Base-by-base conservation (phyloP, 2,888 invertebrate genomes). In the Diaphora mendica region DNA sequence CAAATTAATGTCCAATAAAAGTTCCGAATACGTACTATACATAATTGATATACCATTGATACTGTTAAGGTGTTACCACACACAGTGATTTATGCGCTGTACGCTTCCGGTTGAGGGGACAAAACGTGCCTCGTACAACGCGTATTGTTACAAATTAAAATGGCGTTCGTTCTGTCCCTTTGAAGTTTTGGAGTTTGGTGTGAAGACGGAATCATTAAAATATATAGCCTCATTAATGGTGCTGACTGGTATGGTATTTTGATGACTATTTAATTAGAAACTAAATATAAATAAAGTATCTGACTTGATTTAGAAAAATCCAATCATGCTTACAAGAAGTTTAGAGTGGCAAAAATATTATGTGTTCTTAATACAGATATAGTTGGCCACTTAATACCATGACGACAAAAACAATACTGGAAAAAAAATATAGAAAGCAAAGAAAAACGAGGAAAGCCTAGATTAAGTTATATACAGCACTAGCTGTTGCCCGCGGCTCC, bases 31-130 rank as follows among this genome's bases (percentile, higher is more conserved):
- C 74, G 75, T 79, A 74, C 69, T 77, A 72, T 35, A 77, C 74
- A 79, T 83, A 84, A 84, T 84, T 83, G 84, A 82, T 78, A 84
- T 73, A 79, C 73, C 77, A 75, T 73, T 77, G 48, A 73, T 70
- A 77, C 83, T 76, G 75, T 82, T 78, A 83, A 83, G 83, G 83
- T 82, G 77, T 80, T 80, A 59, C 84, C 83, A 79, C 80, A 81
- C 81, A 65, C 81, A 78, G 55, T 84, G 83, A 84, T 84, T 83
- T 83, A 84, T 82, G 79, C 74, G 64, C 67, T 74, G 76, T 64
- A 72, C 77, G 79, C 77, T 82, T 84, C 84, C 84, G 83, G 79
- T 73, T 67, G 72, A 20, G 65, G 64, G 79, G 82, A 83, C 80
- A 77, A 76, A 79, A 77, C 75, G 84, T 77, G 81, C 73, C 74